These are phyloP conservation scores for Aporrectodea caliginosa DNA, from an alignment of 1,140 invertebrate genomes.

Conservation along the genomic window DNA sequence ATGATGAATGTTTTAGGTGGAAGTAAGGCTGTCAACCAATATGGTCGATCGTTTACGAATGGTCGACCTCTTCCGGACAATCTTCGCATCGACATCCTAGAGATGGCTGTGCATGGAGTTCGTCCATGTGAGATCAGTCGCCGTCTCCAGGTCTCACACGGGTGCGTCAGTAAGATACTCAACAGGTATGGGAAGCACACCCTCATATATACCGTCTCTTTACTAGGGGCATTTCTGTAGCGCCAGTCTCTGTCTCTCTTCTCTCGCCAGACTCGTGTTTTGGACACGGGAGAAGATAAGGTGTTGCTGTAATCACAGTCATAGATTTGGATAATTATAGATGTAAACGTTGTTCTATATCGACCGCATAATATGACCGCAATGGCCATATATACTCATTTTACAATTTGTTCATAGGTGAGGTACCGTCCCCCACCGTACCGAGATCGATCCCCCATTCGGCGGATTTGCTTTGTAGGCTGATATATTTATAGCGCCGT, in stretches of 20 bases:
- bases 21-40: conserved; percentile 65
- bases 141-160: conserved; percentile 86
- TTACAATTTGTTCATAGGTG: no score
- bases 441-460: no score
- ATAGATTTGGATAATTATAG: neutral
- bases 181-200: conserved; percentile 61
- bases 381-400: no score
- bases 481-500: no score
- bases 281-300: neutral
- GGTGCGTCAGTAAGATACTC: conserved; percentile 93
- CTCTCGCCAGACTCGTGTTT: no score
- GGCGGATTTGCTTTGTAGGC: no score
- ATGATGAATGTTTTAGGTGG: neutral
- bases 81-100: conserved; percentile 79
- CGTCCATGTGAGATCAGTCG: conserved; percentile 89
- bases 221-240: no score
- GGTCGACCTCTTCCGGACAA: conserved; percentile 75
- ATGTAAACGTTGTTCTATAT: neutral
- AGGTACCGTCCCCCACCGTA: no score
- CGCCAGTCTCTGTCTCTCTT: no score
- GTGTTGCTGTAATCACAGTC: neutral
- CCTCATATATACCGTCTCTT: no score
- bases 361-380: no score
- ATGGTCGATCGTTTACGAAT: conserved; percentile 87
- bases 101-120: conserved; percentile 84